Base-by-base conservation (phyloP, 2,113 vertebrate species). In the Cheilinus undulatus region DNA sequence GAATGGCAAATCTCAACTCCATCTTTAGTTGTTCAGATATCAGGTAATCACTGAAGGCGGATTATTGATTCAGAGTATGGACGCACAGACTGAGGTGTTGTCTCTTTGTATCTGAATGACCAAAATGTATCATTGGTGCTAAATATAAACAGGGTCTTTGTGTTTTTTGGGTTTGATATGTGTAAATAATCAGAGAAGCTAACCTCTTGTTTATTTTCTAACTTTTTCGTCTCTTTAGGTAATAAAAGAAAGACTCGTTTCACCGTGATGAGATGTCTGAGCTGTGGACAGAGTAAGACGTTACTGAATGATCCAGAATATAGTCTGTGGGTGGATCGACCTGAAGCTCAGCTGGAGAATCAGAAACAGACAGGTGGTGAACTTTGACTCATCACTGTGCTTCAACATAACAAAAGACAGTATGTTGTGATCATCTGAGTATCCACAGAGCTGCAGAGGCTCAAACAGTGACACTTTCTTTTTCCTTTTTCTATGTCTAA, bases 231-330 rank as follows among this genome's bases (percentile, higher is more conserved):
- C 1, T 57, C 19, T 23, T 15, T 70, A 94, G 92, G 85, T 48
- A 90, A 68, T 65, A 82, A 80, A 2, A 19, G 68, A 5, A 88
- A 67, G 51, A 88, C 83, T 20, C 72, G 90, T 8, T 80, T 89
- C 49, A 95, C 94, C 0, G 62, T 95, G 8, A 34, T 94, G 30
- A 69, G 78, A 20, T 96, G 95, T 82, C 88, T 95, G 32, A 90
- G 89, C 72, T 96, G 95, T 73, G 91, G 92, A 1, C 83, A 91
- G 53, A 93, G 75, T 28, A 95, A 92, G 74, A 80, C 43, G 1
- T 86, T 95, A 10, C 86, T 86, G 61, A 95, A 94, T 72, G 87
- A 94, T 51, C 93, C 94, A 6, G 85, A 93, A 48, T 86, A 95
- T 57, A 69, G 78, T 27, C 78, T 96, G 24, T 96, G 95, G 95